These are phyloP conservation scores for Paedocypris micromegethes DNA, from an alignment of 2,797 vertebrate species.

Conservation along the genomic window DNA sequence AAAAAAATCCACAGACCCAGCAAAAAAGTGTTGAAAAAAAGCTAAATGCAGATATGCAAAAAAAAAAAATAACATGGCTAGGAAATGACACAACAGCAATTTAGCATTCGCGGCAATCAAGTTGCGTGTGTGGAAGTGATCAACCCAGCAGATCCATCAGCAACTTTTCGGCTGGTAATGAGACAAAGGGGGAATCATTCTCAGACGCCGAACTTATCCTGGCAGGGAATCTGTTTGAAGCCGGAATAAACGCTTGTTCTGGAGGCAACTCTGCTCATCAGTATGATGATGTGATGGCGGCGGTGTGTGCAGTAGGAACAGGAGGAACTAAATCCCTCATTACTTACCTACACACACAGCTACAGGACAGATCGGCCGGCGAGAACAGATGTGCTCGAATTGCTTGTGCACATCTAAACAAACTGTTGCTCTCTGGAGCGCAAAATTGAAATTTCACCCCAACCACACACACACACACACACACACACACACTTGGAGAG, in stretches of 20 bases:
- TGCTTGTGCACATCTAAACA: constrained; percentile 6
- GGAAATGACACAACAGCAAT: too few species aligned
- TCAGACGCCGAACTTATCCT: neutral
- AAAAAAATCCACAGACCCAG: too few species aligned
- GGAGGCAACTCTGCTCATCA: neutral
- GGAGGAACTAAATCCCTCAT: neutral
- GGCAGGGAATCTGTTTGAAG: neutral
- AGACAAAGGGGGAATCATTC: too few species aligned
- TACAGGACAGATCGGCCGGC: neutral
- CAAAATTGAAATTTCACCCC: neutral
- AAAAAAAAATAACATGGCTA: too few species aligned
- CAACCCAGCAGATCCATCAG: too few species aligned
- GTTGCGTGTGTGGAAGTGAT: too few species aligned
- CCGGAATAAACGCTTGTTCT: neutral
- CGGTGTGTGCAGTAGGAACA: neutral
- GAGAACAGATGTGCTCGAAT: neutral
- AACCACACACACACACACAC: too few species aligned
- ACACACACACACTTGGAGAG: neutral
- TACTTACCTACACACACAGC: neutral
- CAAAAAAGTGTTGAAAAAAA: too few species aligned
- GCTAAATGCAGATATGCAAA: too few species aligned
- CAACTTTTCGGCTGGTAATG: too few species aligned
- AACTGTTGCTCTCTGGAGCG: neutral
- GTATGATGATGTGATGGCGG: neutral
- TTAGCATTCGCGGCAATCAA: too few species aligned